Evolutionary conservation across 2,888 invertebrate genomes (phyloP), one percentile per base, ranked within the genome.

Genomic region (Drosophila meridiana): DNA sequence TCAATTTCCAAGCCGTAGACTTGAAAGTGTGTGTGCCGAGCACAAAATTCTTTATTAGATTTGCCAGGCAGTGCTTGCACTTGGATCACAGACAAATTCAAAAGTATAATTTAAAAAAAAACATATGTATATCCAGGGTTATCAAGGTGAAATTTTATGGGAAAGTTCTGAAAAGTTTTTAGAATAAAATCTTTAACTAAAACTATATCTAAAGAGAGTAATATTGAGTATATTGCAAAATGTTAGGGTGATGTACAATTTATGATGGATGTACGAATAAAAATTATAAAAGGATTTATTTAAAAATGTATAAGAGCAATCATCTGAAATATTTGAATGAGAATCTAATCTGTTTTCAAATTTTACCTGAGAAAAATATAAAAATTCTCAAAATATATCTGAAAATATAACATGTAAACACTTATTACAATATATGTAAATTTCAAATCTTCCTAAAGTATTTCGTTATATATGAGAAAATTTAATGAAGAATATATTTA

Each of bases 21-120:
- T 9, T 58, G n/a, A 8, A 32, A 50, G 47, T 74, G 68, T 73
- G 38, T 61, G 50, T 62, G 52, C 67, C 28, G 67, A 67, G 67
- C 67, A 34, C 52, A 62, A 32, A 63, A 66, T 76, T 68, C 63
- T 78, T 78, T 80, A 78, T 78, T 78, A 78, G 78, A 78, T 78
- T 80, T 80, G 76, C 55, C 71, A 70, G 58, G 56, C 63, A 63
- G 40, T 69, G 76, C 74, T 76, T 74, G 79, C 76, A 77, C 76
- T 77, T 76, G 78, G 73, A 61, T 43, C 76, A 63, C 40, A 71
- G 45, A 70, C 76, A 64, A 76, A 64, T 64, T 70, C 56, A 64
- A 80, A 78, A 64, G 58, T 76, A 66, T 80, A 80, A 75, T 80
- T 47, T 47, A 47, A 28, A 63, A 62, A 48, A 42, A 52, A 34